Evolutionary conservation across 1,140 invertebrate genomes (phyloP).

Genomic region (Coenobita brevimanus): DNA sequence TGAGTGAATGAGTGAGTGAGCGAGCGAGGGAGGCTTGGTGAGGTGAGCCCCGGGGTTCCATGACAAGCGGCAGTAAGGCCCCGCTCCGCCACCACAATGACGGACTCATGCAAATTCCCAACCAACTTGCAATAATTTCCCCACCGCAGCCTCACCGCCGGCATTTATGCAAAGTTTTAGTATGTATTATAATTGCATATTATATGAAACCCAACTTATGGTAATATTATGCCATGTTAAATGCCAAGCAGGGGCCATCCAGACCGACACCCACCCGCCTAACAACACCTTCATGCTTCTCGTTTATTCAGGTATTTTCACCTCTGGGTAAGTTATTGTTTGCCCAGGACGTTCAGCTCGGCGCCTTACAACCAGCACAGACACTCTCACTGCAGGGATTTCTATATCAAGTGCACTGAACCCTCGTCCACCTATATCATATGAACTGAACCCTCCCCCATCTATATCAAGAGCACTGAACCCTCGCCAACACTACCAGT

Average conservation of each 20-base stretch:
- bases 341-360: too few species aligned
- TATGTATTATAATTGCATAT: constrained; percentile 63
- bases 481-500: too few species aligned
- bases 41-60: constrained; percentile 40
- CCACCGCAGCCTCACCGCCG: constrained; percentile 45
- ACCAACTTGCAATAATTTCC: constrained; percentile 59
- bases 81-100: constrained; percentile 49
- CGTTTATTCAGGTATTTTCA: constrained; percentile 6
- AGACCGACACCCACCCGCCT: neutral
- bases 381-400: too few species aligned
- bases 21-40: neutral
- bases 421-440: too few species aligned
- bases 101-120: constrained; percentile 55
- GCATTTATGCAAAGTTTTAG: constrained; percentile 62
- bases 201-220: constrained; percentile 61
- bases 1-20: neutral
- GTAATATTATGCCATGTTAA: constrained; percentile 57
- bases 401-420: too few species aligned
- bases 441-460: too few species aligned
- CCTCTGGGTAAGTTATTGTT: neutral
- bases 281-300: neutral
- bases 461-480: too few species aligned
- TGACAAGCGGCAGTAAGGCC: constrained; percentile 58
- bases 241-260: constrained; percentile 3
- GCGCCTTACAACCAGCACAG: too few species aligned